Evolutionary conservation across 2,888 invertebrate species (phyloP).

Genomic region (Meghimatium bilineatum): DNA sequence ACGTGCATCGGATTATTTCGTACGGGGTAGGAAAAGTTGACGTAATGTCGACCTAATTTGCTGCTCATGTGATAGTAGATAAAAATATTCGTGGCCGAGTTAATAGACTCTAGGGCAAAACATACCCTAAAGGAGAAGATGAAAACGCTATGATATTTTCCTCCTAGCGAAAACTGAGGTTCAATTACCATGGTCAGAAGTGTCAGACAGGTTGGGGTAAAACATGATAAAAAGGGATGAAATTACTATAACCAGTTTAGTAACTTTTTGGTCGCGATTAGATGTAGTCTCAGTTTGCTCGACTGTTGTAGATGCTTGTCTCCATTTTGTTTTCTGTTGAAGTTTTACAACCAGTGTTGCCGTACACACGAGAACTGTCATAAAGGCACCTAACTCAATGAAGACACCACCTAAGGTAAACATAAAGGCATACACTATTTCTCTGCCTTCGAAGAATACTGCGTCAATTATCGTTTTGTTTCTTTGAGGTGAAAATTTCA

Average conservation of each 20-base stretch:
- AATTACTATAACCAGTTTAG: not conserved
- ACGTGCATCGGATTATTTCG: not conserved
- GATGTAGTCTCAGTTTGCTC: not conserved
- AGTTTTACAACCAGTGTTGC: not conserved
- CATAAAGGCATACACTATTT: not conserved
- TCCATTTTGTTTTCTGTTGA: not conserved
- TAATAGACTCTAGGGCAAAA: slow-evolving; percentile 9
- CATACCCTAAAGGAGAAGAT: not conserved
- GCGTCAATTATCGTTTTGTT: not conserved
- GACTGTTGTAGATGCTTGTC: not conserved
- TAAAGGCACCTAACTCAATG: not conserved
- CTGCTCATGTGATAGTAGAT: slow-evolving; percentile 26
- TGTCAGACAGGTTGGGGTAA: not conserved
- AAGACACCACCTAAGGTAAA: not conserved
- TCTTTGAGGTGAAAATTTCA: not conserved
- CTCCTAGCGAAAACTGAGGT: not conserved
- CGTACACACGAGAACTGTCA: not conserved
- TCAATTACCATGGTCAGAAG: not conserved
- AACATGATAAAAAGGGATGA: not conserved
- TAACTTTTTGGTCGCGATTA: not conserved
- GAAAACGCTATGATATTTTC: not conserved
- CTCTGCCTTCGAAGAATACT: not conserved
- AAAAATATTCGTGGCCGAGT: slow-evolving; percentile 18
- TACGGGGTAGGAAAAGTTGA: not conserved
- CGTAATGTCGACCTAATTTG: not conserved